Evolutionary conservation across 2,888 invertebrate species (phyloP).

Genomic region (Phorcus lineatus): DNA sequence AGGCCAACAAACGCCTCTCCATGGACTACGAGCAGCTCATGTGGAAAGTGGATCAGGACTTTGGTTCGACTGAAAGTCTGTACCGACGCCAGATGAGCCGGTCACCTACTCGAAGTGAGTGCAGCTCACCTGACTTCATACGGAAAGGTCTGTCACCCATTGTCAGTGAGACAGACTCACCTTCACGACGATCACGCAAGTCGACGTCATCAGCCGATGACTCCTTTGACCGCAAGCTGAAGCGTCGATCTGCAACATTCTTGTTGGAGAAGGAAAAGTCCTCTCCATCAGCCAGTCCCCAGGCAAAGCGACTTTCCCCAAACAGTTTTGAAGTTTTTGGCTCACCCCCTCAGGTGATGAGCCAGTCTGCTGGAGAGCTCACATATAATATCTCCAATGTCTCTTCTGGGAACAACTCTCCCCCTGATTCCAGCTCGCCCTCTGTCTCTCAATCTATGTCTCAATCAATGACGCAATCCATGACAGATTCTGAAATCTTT

Average conservation of each 20-base stretch:
- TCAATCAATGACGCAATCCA: background rate
- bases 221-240: conserved; percentile 53
- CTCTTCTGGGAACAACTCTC: background rate
- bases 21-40: conserved; percentile 92
- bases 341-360: background rate
- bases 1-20: conserved; percentile 85
- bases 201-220: conserved; percentile 40
- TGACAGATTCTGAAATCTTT: conserved; percentile 1
- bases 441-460: conserved; percentile 1
- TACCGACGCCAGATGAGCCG: conserved; percentile 55
- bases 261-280: conserved; percentile 46
- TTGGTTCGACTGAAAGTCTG: conserved; percentile 57
- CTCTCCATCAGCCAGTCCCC: conserved; percentile 33
- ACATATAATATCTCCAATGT: background rate
- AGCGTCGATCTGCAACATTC: conserved; percentile 64
- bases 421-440: background rate
- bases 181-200: conserved; percentile 50
- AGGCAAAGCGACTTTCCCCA: conserved; percentile 25
- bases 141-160: conserved; percentile 50
- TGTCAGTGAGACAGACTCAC: conserved; percentile 42
- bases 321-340: background rate
- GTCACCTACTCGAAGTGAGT: conserved; percentile 53
- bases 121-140: conserved; percentile 47
- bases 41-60: conserved; percentile 82
- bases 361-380: background rate